Percentiles rank a stretch among this genome's conserved stretches.
These are phyloP conservation scores for Actinia equina DNA, from an alignment of 64 coral and sea anemone genomes.

Conservation along the genomic window DNA sequence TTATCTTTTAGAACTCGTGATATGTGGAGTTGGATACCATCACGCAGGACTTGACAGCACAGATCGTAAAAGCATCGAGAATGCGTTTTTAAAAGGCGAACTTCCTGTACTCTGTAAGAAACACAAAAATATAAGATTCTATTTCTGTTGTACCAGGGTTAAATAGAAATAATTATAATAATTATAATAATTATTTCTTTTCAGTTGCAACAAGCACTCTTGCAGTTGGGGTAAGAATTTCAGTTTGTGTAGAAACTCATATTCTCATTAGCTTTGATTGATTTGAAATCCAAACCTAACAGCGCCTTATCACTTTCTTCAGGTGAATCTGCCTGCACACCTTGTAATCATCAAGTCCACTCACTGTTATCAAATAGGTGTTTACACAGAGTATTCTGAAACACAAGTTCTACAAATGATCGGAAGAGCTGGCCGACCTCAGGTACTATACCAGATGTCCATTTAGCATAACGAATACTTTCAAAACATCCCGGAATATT, in stretches of 20 bases:
- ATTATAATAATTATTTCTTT: no score
- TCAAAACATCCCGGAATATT: not conserved
- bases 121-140: no score
- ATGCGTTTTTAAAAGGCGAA: conserved; percentile 86
- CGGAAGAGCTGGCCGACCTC: conserved; percentile 92
- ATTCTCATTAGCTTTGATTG: no score
- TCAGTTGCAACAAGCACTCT: conserved; percentile 96
- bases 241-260: no score
- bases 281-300: no score
- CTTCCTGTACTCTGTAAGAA: conserved; percentile 91
- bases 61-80: conserved; percentile 80
- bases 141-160: no score
- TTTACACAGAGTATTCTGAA: conserved; percentile 91
- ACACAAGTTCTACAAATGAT: conserved; percentile 97
- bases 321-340: conserved; percentile 98
- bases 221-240: conserved; percentile 83
- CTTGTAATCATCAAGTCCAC: conserved; percentile 99
- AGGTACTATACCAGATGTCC: conserved; percentile 25
- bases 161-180: no score
- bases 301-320: not conserved
- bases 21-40: conserved; percentile 97
- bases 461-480: not conserved
- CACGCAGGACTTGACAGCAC: conserved; percentile 85
- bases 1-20: conserved; percentile 69
- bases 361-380: conserved; percentile 79